These are phyloP conservation scores for Pangasius macronema DNA, from an alignment of 2,797 vertebrate genomes.

Conservation along the genomic window DNA sequence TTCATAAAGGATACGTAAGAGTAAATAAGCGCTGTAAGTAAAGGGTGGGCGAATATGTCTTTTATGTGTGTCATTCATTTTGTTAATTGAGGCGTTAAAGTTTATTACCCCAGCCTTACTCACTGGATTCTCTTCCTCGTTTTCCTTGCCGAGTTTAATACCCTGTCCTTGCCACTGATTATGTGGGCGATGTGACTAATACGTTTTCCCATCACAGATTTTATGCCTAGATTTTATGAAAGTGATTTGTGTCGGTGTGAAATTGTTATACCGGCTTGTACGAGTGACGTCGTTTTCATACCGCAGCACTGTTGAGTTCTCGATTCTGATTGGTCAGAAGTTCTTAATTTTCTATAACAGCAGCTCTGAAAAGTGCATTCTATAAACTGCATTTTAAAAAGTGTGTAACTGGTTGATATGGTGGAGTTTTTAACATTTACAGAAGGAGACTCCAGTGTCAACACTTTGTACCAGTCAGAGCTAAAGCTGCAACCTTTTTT, in stretches of 20 bases:
- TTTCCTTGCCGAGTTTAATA: constrained; percentile 17
- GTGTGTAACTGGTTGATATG: neutral
- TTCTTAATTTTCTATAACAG: neutral
- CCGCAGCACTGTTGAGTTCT: neutral
- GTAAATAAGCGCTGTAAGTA: constrained; percentile 13
- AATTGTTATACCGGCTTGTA: neutral
- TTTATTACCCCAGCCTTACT: constrained; percentile 11
- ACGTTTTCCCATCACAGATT: neutral
- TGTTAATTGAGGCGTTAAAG: constrained; percentile 29
- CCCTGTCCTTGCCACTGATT: constrained; percentile 21
- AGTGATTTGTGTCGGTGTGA: constrained; percentile 16
- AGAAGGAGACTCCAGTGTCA: neutral
- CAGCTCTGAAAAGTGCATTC: neutral
- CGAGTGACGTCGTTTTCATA: neutral
- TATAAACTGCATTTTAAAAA: neutral
- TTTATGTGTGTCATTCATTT: constrained; percentile 30
- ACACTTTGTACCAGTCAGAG: neutral
- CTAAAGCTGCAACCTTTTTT: too few species aligned
- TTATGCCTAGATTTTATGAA: constrained; percentile 1
- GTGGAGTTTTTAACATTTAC: neutral
- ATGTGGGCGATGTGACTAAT: constrained; percentile 26
- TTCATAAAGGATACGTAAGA: constrained; percentile 3
- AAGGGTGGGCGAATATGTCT: constrained; percentile 17
- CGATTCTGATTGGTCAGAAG: neutral
- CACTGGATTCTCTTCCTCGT: neutral